Base-by-base conservation (phyloP, 2,888 invertebrate species). In the Escarpia spicata region DNA sequence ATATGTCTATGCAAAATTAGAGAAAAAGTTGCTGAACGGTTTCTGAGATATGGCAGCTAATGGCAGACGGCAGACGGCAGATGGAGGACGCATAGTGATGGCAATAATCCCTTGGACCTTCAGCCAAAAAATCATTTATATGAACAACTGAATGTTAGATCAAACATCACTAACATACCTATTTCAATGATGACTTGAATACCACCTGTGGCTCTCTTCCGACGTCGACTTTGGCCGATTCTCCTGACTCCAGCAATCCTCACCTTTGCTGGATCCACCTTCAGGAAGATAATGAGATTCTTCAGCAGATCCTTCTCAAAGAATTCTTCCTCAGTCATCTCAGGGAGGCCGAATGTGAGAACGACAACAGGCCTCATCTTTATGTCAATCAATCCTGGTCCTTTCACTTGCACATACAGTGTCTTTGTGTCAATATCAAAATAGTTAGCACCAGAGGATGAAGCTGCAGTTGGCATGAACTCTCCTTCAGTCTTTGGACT, bases 271-370 rank as follows among this genome's bases (percentile, higher is more conserved):
- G 75, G 75, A 75, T 75, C 75, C 19, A 75, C 75, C 75, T 75
- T 75, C 26, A 96, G 94, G 93, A 96, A 95, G 0, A 93, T 92
- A 0, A 95, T 95, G 90, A 96, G 92, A 90, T 96, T 95, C 43
- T 94, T 93, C 19, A 96, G 92, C 26, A 96, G 92, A 75, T 95
- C 95, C 9, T 94, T 94, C 1, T 95, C 96, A 93, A 95, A 96
- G 94, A 96, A 96, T 6, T 96, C 95, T 44, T 95, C 95, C 0
- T 95, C 95, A 0, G 95, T 95, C 93, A 96, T 94, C 1, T 93
- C 92, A 12, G 94, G 94, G 44, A 94, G 19, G 6, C 92, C 52
- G 43, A 94, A 94, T 10, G 92, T 90, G 26, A 94, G 60, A 43
- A 94, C 94, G 8, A 96, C 94, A 9, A 95, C 92, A 3, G 95